A percentile compares a stretch with the other conserved stretches of the same genome.
Evolutionary conservation across 1,140 invertebrate species (phyloP).

Genomic region (Pachyrhynchus sulphureomaculatus): DNA sequence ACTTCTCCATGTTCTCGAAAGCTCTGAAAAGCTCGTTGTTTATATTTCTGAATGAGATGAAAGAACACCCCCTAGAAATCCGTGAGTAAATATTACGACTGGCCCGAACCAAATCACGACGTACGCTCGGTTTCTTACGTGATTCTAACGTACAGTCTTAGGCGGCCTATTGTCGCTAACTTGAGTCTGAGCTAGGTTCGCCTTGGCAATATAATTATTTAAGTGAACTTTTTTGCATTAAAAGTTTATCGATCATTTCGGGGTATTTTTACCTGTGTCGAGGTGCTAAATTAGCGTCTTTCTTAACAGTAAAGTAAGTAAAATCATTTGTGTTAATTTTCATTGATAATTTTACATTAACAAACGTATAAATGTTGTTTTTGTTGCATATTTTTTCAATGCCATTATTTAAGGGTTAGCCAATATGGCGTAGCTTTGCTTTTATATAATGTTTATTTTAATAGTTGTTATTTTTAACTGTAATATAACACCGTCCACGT

Average conservation of each 20-base stretch:
- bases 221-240: slow-evolving; percentile 52
- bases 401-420: slow-evolving; percentile 47
- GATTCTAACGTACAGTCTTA: slow-evolving; percentile 43
- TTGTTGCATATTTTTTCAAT: slow-evolving; percentile 45
- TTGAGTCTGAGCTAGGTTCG: slow-evolving; percentile 43
- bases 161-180: slow-evolving; percentile 37
- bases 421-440: slow-evolving; percentile 48
- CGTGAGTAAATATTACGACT: slow-evolving; percentile 46
- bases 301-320: slow-evolving; percentile 25
- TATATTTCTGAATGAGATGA: slow-evolving; percentile 36
- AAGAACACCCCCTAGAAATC: slow-evolving; percentile 41
- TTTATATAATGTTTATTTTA: slow-evolving; percentile 44
- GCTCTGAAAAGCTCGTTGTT: slow-evolving; percentile 20
- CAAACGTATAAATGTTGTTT: slow-evolving; percentile 40
- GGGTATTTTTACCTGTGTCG: slow-evolving; percentile 38
- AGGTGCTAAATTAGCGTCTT: slow-evolving; percentile 18
- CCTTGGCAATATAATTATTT: slow-evolving; percentile 52
- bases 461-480: slow-evolving; percentile 28
- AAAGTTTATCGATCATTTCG: slow-evolving; percentile 51
- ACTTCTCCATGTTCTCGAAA: neutral
- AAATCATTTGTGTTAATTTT: slow-evolving; percentile 11
- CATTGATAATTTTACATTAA: slow-evolving; percentile 29
- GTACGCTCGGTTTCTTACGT: slow-evolving; percentile 43
- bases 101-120: slow-evolving; percentile 34
- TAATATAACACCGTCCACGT: neutral